Evolutionary conservation across 2,888 invertebrate species (phyloP), one percentile per base, ranked within the genome.

Genomic region (Cosmia trapezina): DNA sequence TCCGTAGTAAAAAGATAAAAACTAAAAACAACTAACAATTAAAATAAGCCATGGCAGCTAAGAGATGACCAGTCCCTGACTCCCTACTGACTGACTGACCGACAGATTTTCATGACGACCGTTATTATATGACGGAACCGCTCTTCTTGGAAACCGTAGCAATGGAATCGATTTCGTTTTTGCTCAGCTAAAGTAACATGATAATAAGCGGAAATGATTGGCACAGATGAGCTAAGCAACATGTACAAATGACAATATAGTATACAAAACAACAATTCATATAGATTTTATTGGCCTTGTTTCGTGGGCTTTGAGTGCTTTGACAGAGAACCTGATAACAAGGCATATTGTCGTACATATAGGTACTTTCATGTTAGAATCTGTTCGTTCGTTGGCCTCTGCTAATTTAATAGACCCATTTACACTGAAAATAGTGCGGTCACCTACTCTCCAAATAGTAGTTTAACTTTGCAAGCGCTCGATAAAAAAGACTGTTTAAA

Each of bases 401-500:
- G n/a, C n/a, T 28, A 19, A 41, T 49, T 51, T 49, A 12, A 17
- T 22, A 28, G 17, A 8, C 33, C 14, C 14, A n/a, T 37, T 47
- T 41, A 22, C 14, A 12, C 28, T 47, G 1, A 54, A 60, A 54
- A 61, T 22, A 61, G 4, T 22, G 17, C 3, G 5, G 7, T 19
- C n/a, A 51, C 33, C 33, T 22, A 0, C 43, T 45, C 33, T 51
- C 12, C 6, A 53, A 60, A 72, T 53, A 47, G 45, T 2, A 43
- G 5, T 68, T 22, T 68, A 62, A 63, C 5, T 53, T 37, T 19
- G 60, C 53, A 45, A 60, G 9, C 33, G 59, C 11, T 61, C 43
- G 53, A 61, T 74, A 43, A 19, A 43, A 43, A 64, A 41, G 11
- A 37, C 37, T 41, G 17, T 53, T 47, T n/a, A n/a, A n/a, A 11